phyloP scores from a whole-genome alignment of 2,797 vertebrate genomes.

The Acanthiza pusilla region DNA sequence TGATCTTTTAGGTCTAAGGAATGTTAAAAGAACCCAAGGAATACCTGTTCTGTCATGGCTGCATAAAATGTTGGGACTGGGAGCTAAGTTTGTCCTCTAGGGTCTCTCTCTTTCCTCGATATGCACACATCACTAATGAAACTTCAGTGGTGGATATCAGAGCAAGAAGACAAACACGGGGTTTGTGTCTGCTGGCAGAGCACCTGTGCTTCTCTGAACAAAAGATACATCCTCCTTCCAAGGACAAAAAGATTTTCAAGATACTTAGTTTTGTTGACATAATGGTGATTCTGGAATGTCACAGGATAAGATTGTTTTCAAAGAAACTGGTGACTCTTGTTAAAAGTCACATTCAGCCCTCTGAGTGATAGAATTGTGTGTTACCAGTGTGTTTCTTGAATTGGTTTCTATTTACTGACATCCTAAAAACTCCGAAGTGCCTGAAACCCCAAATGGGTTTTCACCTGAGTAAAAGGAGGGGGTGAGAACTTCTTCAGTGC shows the following conservation, averaged over 20 bases:
- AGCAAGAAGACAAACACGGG: background rate
- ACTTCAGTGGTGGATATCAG: background rate
- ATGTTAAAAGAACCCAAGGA: too few species aligned
- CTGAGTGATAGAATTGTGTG: background rate
- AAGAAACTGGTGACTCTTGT: background rate
- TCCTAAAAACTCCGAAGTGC: background rate
- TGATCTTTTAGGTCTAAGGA: background rate
- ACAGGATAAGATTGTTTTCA: background rate
- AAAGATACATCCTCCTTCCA: background rate
- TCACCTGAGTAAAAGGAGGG: background rate
- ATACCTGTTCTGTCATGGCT: background rate
- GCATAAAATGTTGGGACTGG: background rate
- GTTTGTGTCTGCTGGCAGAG: background rate
- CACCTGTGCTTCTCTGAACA: background rate
- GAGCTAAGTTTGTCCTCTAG: background rate
- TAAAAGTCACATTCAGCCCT: background rate
- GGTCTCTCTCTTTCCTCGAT: background rate
- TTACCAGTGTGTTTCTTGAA: background rate
- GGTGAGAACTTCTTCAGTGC: background rate
- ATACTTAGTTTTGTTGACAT: background rate
- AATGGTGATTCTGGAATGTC: background rate
- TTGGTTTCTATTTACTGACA: background rate
- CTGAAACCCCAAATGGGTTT: background rate
- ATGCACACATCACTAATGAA: background rate
- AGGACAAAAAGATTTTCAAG: background rate